Evolutionary conservation across 1,140 invertebrate species (phyloP).

Genomic region (Drosophila ambigua): DNA sequence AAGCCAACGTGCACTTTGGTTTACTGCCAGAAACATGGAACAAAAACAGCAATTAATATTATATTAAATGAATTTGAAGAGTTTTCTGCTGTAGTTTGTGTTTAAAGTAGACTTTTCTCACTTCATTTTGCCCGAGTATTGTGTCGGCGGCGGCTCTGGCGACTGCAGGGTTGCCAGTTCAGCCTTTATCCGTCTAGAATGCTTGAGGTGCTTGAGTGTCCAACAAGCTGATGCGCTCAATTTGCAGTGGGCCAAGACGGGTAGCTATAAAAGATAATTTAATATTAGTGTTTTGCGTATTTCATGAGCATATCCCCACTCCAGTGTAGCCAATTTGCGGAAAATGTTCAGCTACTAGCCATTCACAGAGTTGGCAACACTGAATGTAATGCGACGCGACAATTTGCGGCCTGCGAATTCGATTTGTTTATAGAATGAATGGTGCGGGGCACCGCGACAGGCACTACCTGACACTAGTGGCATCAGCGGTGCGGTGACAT

Average conservation of each 20-base stretch:
- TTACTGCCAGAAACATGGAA: conserved; percentile 33
- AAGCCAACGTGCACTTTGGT: conserved; percentile 58
- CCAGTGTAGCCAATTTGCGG: no score
- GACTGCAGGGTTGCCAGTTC: conserved; percentile 60
- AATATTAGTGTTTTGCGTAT: no score
- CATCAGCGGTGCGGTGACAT: not conserved
- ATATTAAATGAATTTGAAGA: not conserved
- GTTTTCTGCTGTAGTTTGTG: conserved; percentile 16
- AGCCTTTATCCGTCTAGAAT: conserved; percentile 59
- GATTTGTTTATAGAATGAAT: conserved; percentile 14
- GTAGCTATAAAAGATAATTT: no score
- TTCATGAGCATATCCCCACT: no score
- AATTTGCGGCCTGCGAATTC: conserved; percentile 48
- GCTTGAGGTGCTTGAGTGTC: conserved; percentile 24
- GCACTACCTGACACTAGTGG: not conserved
- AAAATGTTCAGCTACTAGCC: no score
- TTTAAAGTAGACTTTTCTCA: conserved; percentile 36
- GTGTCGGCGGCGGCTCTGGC: conserved; percentile 49
- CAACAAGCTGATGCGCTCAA: not conserved
- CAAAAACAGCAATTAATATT: not conserved
- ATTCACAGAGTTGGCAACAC: conserved; percentile 53
- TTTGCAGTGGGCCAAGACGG: not conserved
- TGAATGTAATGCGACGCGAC: conserved; percentile 69
- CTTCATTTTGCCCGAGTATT: conserved; percentile 65
- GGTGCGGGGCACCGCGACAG: conserved; percentile 12